phyloP scores from a whole-genome alignment of 2,888 invertebrate genomes.

The Drosophila mulleri region DNA sequence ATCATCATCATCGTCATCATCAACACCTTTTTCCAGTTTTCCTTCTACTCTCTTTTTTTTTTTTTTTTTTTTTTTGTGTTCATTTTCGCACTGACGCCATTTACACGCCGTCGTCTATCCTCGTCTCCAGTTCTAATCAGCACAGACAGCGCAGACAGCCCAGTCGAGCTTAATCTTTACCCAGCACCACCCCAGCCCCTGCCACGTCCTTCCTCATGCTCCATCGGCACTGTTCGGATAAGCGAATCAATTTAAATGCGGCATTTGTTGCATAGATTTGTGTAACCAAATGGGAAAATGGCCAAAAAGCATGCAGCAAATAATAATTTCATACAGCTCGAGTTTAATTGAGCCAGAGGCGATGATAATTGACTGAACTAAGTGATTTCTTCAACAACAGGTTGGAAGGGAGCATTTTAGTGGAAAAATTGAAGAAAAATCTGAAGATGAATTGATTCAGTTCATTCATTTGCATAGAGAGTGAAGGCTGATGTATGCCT shows the following conservation, averaged over 20 bases:
- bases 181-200: not conserved
- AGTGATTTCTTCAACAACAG: not conserved
- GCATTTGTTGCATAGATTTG: constrained; percentile 74
- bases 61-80: not conserved
- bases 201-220: not conserved
- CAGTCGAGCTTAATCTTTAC: constrained; percentile 25
- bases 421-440: not conserved
- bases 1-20: constrained; percentile 74
- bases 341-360: constrained; percentile 13
- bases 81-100: constrained; percentile 66
- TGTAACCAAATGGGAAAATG: constrained; percentile 36
- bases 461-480: no score
- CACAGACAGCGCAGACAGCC: constrained; percentile 65
- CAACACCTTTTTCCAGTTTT: constrained; percentile 72
- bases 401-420: not conserved
- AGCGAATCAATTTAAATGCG: constrained; percentile 80
- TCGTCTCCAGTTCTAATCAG: constrained; percentile 78
- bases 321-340: constrained; percentile 36
- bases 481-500: not conserved
- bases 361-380: not conserved
- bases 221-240: constrained; percentile 36
- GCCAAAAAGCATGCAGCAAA: constrained; percentile 37
- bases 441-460: not conserved
- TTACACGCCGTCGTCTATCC: constrained; percentile 81
- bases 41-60: constrained; percentile 13